These are phyloP conservation scores for Semaprochilodus insignis DNA, from an alignment of 2,797 vertebrate genomes.

Conservation along the genomic window DNA sequence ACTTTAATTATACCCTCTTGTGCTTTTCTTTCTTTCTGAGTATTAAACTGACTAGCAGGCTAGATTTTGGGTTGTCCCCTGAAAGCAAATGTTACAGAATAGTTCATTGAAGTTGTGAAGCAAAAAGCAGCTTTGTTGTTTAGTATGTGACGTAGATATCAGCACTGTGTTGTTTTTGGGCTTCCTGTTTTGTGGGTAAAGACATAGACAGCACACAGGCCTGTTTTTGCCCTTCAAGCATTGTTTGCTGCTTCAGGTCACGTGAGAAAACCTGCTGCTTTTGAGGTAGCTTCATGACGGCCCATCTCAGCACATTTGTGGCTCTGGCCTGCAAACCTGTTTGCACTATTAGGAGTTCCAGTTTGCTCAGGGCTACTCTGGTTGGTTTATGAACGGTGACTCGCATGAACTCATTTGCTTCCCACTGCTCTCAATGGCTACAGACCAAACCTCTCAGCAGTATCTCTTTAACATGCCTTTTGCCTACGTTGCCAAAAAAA, in stretches of 20 bases:
- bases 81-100: not conserved
- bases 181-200: slow-evolving; percentile 6
- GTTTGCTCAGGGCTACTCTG: slow-evolving; percentile 89
- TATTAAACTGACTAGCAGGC: not conserved
- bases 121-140: not conserved
- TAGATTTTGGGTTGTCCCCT: slow-evolving; percentile 7
- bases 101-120: not conserved
- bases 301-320: slow-evolving; percentile 27
- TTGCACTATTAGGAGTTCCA: slow-evolving; percentile 87
- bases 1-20: not conserved
- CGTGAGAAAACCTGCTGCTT: slow-evolving; percentile 7
- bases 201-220: not conserved
- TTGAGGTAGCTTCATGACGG: not conserved
- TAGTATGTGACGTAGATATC: not conserved
- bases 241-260: slow-evolving; percentile 7
- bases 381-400: slow-evolving; percentile 71
- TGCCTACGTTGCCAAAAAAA: slow-evolving; percentile 35
- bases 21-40: not conserved
- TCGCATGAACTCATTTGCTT: slow-evolving; percentile 62
- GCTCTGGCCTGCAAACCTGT: slow-evolving; percentile 59
- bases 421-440: slow-evolving; percentile 60
- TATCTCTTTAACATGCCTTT: slow-evolving; percentile 40
- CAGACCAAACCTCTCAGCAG: slow-evolving; percentile 63
- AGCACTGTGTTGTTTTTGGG: not conserved
- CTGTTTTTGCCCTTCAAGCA: slow-evolving; percentile 6